Evolutionary conservation across 1,140 invertebrate species (phyloP), one percentile per base, ranked within the genome.

Genomic region (Hycleus cichorii): DNA sequence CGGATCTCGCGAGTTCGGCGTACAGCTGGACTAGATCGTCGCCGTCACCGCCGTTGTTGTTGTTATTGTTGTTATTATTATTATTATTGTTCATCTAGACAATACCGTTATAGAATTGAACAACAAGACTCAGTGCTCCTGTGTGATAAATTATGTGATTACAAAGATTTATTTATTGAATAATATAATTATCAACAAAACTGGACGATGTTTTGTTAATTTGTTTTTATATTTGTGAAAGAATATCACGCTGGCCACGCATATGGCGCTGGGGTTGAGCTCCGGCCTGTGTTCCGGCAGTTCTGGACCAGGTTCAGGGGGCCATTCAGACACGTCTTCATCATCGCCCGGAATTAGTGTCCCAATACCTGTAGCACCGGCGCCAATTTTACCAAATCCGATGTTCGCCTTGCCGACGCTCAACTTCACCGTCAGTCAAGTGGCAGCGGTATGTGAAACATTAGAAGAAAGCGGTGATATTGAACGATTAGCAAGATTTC

Each of bases 401-500:
- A 82, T 93, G 74, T 87, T 93, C 75, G 89, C 90, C 39, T 78
- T 95, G 64, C 92, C 92, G 43, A 93, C 91, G 47, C 77, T 95
- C 32, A 93, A 90, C 70, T 95, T 95, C 78, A 91, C 89, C 66
- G 91, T 93, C 49, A 81, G 86, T 49, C 95, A 99, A 78, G 93
- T 99, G 52, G 93, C 95, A 8, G 93, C 95, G 68, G 95, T 98
- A 4, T 99, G 97, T 78, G 95, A 99, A 74, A 97, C 94, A 9
- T 81, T 99, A n/a, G 97, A 99, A 74, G 96, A 98, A 71, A 91
- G 88, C 70, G 95, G 95, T 6, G 95, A 99, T 77, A 95, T 98
- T 67, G 96, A 98, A 73, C 78, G 95, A 44, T 80, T 99, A 44
- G 93, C 92, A 2, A 79, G 94, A 44, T 98, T 99, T 78, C 82